Evolutionary conservation across 2,113 vertebrate genomes (phyloP).

Genomic region (Trichechus manatus): DNA sequence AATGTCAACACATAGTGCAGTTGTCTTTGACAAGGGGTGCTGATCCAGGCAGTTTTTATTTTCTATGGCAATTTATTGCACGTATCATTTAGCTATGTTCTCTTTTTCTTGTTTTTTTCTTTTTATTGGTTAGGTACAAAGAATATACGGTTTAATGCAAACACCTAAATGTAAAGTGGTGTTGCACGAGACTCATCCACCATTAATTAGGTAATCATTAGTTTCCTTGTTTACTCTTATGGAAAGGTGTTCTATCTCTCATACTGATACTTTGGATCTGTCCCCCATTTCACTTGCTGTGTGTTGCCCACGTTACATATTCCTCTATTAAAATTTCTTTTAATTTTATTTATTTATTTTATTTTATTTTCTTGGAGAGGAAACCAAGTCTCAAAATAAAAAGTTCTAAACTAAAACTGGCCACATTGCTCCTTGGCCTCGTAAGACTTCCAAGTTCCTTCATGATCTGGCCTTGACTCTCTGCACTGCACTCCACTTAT

Average conservation of each 20-base stretch:
- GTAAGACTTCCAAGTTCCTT: neutral
- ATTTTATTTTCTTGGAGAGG: neutral
- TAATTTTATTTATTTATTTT: too few species aligned
- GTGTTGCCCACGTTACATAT: neutral
- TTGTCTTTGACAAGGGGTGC: neutral
- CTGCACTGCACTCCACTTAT: neutral
- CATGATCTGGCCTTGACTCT: neutral
- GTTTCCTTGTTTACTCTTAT: neutral
- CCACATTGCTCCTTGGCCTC: neutral
- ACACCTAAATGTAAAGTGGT: neutral
- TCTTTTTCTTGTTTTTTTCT: neutral
- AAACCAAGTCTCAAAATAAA: neutral
- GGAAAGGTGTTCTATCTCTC: neutral
- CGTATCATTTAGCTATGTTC: neutral
- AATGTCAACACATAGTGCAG: neutral
- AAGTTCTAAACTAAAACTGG: neutral
- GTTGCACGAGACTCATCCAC: neutral
- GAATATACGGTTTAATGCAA: neutral
- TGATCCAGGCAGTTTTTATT: neutral
- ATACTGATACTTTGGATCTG: neutral
- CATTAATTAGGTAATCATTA: neutral
- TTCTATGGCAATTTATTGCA: constrained; percentile 17
- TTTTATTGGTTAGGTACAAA: neutral
- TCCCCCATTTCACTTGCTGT: neutral
- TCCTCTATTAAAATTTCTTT: neutral